Base-by-base conservation (phyloP, 1,140 invertebrate species). In the Oscheius sp. region DNA sequence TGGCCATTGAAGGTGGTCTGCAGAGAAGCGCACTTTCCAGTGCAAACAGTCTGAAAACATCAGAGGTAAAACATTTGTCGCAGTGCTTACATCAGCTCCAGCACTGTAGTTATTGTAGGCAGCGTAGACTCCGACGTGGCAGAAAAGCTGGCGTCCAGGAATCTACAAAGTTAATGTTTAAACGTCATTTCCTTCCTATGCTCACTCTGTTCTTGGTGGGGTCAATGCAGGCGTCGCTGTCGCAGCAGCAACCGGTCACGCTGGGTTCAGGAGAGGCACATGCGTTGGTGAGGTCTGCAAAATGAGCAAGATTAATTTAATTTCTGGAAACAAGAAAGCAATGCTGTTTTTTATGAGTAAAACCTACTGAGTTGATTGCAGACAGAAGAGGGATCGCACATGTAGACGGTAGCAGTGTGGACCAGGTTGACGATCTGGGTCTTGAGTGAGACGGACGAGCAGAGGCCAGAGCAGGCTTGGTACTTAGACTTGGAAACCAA, bases 221-320 rank as follows among this genome's bases (percentile, higher is more conserved):
- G 36, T 68, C 67, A 18, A 68, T 32, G 26, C 67, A 68, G 61
- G 67, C 67, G 42, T 64, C 69, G 52, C 23, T 58, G 42, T 71
- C 69, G 29, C 69, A 71, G 26, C 69, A 75, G 68, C 73, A 75
- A 36, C 73, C 73, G n/a, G 59, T 64, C 1, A 75, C 36, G 62
- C 68, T 63, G 20, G 73, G 4, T 63, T 62, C 68, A 23, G 73
- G 68, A 15, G 59, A 71, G 38, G 34, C 45, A 46, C 73, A 75
- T 58, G 62, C 36, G 68, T 70, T 64, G 7, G 67, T 69, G 7
- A 69, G 36, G 36, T 69, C 61, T 32, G 28, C 3, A 67, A 45
- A 66, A 7, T 62, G n/a, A 7, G 7, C 20, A 42, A n/a, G n/a
- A n/a, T n/a, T n/a, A n/a, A n/a, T n/a, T n/a, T n/a, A n/a, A n/a